Base-by-base conservation (phyloP, 2,888 invertebrate genomes). In the Apamea monoglypha region DNA sequence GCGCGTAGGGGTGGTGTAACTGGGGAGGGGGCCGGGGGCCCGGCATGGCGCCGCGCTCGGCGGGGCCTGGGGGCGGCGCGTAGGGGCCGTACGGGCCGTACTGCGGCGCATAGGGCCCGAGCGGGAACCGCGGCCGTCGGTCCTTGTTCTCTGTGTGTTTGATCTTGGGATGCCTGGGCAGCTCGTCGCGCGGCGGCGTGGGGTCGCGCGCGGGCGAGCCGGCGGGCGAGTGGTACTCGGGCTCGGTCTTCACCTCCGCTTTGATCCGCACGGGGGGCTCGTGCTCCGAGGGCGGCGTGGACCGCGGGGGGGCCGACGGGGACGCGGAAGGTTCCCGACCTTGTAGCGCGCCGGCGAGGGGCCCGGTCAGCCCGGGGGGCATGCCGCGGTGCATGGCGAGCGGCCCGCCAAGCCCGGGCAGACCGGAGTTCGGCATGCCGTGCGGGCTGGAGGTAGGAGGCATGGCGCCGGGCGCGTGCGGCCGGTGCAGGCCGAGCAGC, bases 81-180 rank as follows among this genome's bases (percentile, higher is more conserved):
- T 96, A 96, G 0, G 96, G 97, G 0, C 96, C 95, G 91, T 96
- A 96, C 1, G 96, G 95, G 0, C 94, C 95, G 88, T 96, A 97
- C 83, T 96, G 96, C 1, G 97, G 97, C 70, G 97, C 97, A 91
- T 97, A 97, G 0, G 97, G 97, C 0, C 97, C 97, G 6, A 96
- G 94, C 56, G 97, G 97, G 86, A 91, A 96, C 21, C 95, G 93
- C 88, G 94, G 95, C 64, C 94, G 92, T 0, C 97, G 92, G 72
- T 96, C 96, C 87, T 97, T 97, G 86, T 95, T 95, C 80, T 97
- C 97, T 0, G 97, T 97, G 83, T 95, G 95, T 81, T 97, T 97
- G 47, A 97, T 95, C 88, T 97, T 96, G 12, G 96, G 96, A 73
- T 95, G 96, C n/a, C 94, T 86, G 25, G 93, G 94, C 40, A 94